These are phyloP conservation scores for Xiphydria camelus DNA, from an alignment of 2,888 invertebrate genomes.

Conservation along the genomic window DNA sequence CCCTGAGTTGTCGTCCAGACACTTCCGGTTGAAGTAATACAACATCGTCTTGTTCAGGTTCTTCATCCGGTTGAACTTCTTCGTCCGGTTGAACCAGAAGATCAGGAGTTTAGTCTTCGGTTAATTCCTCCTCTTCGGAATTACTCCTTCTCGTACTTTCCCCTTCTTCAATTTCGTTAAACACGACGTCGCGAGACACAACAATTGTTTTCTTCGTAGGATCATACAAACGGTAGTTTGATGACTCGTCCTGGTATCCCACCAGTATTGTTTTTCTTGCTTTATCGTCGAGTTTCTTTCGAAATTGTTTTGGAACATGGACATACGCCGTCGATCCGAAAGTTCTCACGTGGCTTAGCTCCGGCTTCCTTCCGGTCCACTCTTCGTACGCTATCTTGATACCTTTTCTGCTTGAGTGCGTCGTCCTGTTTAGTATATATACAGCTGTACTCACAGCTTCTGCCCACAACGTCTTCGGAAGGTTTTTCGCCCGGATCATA, in stretches of 20 bases:
- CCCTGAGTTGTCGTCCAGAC: background rate
- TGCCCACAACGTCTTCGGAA: slow-evolving; percentile 14
- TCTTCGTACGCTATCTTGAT: slow-evolving; percentile 7
- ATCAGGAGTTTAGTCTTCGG: too few species aligned
- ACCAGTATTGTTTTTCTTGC: too few species aligned
- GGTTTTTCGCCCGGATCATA: slow-evolving; percentile 13
- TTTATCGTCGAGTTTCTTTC: slow-evolving; percentile 24
- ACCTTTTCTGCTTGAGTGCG: slow-evolving; percentile 9
- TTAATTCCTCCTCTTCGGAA: slow-evolving; percentile 9
- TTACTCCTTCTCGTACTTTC: background rate
- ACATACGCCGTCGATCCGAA: slow-evolving; percentile 11
- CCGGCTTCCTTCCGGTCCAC: slow-evolving; percentile 10
- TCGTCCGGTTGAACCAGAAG: too few species aligned
- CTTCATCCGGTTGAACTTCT: too few species aligned
- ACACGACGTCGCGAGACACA: slow-evolving; percentile 19
- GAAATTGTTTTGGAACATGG: slow-evolving; percentile 2
- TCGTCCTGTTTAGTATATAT: slow-evolving; percentile 13
- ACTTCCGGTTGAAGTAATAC: background rate
- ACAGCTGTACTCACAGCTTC: slow-evolving; percentile 12
- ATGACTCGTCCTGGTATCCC: slow-evolving; percentile 1
- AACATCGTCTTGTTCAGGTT: background rate
- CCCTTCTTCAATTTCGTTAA: slow-evolving; percentile 11
- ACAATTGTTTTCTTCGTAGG: background rate
- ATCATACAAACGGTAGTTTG: slow-evolving; percentile 5
- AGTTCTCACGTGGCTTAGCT: background rate